A percentile compares a stretch with the other conserved stretches of the same genome.
These are phyloP conservation scores for Cephus runcator DNA, from an alignment of 2,888 invertebrate genomes.

Conservation along the genomic window DNA sequence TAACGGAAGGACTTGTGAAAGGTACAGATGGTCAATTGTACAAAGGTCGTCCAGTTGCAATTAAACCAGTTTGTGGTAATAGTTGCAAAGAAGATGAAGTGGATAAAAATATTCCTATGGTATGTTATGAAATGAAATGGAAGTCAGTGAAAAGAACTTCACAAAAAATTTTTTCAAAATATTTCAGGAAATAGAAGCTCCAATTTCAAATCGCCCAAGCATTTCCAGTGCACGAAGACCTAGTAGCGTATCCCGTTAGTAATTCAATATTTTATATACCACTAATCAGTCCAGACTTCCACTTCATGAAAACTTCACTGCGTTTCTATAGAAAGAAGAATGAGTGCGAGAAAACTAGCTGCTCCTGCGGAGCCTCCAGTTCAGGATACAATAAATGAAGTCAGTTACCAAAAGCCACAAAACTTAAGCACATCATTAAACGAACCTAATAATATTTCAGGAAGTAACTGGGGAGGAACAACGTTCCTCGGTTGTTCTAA, in stretches of 20 bases:
- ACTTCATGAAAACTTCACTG: background rate
- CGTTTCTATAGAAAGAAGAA: background rate
- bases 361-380: background rate
- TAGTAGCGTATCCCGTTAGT: background rate
- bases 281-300: background rate
- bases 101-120: background rate
- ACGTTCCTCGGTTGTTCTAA: background rate
- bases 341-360: background rate
- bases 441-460: background rate
- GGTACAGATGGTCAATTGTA: constrained; percentile 57
- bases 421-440: background rate
- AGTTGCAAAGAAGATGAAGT: background rate
- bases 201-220: background rate
- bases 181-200: background rate
- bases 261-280: background rate
- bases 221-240: background rate
- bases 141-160: background rate
- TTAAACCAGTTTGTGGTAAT: constrained; percentile 17
- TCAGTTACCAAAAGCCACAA: background rate
- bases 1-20: constrained; percentile 67
- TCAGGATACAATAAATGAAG: background rate
- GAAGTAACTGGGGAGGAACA: background rate
- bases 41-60: constrained; percentile 31
- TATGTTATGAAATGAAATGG: background rate
- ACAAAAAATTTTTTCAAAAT: background rate